Conservation (phyloP, 1,140 invertebrate species). For the Condylostylus longicornis region DNA sequence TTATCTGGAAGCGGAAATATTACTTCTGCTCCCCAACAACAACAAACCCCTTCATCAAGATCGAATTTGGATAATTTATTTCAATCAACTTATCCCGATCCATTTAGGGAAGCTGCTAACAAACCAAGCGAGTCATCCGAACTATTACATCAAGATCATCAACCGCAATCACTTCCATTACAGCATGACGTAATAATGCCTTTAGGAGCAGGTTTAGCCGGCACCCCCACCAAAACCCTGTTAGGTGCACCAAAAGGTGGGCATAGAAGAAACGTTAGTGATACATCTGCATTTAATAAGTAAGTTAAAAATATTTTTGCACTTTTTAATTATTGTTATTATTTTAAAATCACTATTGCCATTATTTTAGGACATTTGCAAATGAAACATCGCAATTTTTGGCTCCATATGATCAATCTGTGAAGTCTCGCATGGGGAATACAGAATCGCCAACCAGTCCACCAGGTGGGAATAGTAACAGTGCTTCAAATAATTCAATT, state of each 20-base stretch:
- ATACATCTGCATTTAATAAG: constrained; percentile 76
- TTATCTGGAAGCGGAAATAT: constrained; percentile 3
- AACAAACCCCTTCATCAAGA: not conserved
- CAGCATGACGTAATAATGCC: constrained; percentile 6
- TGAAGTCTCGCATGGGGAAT: constrained; percentile 36
- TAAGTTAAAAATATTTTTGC: constrained; percentile 32
- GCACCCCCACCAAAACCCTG: constrained; percentile 33
- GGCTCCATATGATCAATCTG: constrained; percentile 53
- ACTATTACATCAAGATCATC: not conserved
- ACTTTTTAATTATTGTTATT: constrained; percentile 13
- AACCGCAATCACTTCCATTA: not conserved
- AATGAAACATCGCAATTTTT: constrained; percentile 59
- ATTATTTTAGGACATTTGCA: constrained; percentile 48
- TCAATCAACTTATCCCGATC: constrained; percentile 42
- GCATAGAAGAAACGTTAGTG: constrained; percentile 70
- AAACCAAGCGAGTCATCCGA: not conserved
- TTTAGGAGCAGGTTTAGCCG: constrained; percentile 4
- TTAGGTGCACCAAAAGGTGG: constrained; percentile 29
- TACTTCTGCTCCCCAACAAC: constrained; percentile 5
- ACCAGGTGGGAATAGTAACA: constrained; percentile 2
- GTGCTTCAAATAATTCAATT: constrained; percentile 23
- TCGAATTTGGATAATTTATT: constrained; percentile 29
- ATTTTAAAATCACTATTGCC: constrained; percentile 9
- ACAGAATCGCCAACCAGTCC: constrained; percentile 11
- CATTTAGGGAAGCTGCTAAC: constrained; percentile 37